These are phyloP conservation scores for Phengaris alcon DNA, from an alignment of 2,888 invertebrate genomes.

Conservation along the genomic window DNA sequence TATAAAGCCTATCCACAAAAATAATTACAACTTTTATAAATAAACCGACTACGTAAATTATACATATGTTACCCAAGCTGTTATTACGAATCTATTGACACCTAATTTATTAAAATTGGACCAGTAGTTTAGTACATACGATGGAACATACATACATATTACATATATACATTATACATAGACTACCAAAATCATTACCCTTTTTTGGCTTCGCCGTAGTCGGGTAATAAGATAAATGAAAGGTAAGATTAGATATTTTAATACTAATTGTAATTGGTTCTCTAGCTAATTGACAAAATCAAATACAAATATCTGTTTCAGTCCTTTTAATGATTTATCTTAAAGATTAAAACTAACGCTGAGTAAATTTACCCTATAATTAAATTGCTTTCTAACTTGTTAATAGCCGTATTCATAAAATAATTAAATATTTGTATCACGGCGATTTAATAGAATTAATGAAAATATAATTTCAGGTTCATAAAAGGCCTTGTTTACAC, in stretches of 20 bases:
- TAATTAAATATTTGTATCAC: not conserved
- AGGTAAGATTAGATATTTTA: too few species aligned
- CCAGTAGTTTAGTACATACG: too few species aligned
- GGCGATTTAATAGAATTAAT: not conserved
- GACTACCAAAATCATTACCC: too few species aligned
- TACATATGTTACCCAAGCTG: not conserved
- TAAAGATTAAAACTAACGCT: not conserved
- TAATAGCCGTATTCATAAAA: conserved; percentile 6
- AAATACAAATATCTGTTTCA: conserved; percentile 40
- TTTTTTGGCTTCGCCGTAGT: too few species aligned
- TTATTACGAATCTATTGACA: too few species aligned
- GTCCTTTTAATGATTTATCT: conserved; percentile 22
- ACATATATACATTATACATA: too few species aligned
- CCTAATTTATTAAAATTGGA: too few species aligned
- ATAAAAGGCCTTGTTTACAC: too few species aligned
- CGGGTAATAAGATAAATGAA: too few species aligned
- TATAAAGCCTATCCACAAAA: not conserved
- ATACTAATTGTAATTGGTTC: too few species aligned
- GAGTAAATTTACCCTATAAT: not conserved
- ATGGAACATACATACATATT: too few species aligned
- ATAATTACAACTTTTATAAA: not conserved
- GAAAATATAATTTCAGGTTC: not conserved
- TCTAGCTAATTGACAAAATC: too few species aligned
- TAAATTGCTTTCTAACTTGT: not conserved
- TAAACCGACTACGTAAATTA: conserved; percentile 33